phyloP scores from a whole-genome alignment of 2,797 vertebrate species.

The Acipenser transmontanus region DNA sequence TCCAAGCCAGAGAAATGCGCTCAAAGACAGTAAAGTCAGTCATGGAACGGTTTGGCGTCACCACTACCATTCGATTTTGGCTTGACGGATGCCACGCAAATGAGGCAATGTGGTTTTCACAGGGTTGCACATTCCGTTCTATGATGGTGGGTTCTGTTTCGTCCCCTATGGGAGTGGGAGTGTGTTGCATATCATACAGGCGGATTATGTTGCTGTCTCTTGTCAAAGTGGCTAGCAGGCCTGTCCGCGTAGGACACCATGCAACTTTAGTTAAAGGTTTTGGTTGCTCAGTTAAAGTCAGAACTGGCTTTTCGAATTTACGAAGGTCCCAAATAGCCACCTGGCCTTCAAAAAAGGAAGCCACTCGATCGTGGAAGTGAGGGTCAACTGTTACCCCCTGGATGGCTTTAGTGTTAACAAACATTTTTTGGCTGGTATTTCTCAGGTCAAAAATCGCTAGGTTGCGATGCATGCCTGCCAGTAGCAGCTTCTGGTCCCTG shows the following conservation, averaged over 20 bases:
- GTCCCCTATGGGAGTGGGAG: conserved; percentile 88
- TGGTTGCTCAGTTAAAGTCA: conserved; percentile 89
- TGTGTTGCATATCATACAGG: conserved; percentile 96
- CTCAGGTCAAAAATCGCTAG: conserved; percentile 92
- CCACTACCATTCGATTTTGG: conserved; percentile 96
- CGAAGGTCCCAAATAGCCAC: conserved; percentile 97
- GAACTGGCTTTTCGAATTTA: conserved; percentile 94
- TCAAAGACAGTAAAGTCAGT: conserved; percentile 96
- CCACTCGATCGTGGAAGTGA: conserved; percentile 86
- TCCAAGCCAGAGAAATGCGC: conserved; percentile 94
- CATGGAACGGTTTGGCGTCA: conserved; percentile 88
- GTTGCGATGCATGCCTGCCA: conserved; percentile 96
- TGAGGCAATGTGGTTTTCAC: conserved; percentile 85
- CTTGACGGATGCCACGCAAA: conserved; percentile 95
- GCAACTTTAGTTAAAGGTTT: conserved; percentile 94
- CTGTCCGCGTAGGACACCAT: conserved; percentile 93
- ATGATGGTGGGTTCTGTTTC: conserved; percentile 97
- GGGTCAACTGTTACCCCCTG: conserved; percentile 95
- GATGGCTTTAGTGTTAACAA: conserved; percentile 96
- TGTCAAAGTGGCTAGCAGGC: conserved; percentile 86
- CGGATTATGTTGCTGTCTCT: conserved; percentile 92
- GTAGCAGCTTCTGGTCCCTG: conserved; percentile 85
- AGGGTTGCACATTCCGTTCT: conserved; percentile 91
- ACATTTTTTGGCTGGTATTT: conserved; percentile 95
- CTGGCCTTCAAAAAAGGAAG: conserved; percentile 96